A percentile compares a stretch with the other conserved stretches of the same genome.
Conservation (phyloP, 2,797 vertebrate species). For the Epinephelus malabaricus region DNA sequence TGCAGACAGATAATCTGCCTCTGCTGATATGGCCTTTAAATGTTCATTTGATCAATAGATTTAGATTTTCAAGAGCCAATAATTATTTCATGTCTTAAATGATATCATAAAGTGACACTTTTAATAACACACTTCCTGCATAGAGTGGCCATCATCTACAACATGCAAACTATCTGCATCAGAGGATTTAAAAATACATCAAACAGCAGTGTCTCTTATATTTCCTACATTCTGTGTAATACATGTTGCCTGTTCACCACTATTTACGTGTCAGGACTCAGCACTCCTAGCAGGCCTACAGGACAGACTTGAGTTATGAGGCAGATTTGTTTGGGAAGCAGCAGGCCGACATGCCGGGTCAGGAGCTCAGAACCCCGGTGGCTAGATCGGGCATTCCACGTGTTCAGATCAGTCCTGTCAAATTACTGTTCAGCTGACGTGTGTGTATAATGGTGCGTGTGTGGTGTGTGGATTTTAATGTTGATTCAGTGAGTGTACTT, state of each 20-base stretch:
- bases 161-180: too few species aligned
- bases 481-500: background rate
- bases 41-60: too few species aligned
- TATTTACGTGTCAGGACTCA: conserved; percentile 3
- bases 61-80: too few species aligned
- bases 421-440: background rate
- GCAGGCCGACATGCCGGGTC: conserved; percentile 32
- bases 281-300: conserved; percentile 18
- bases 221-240: conserved; percentile 10
- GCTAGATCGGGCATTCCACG: conserved; percentile 44
- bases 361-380: conserved; percentile 38
- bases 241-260: background rate
- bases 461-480: background rate
- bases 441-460: background rate
- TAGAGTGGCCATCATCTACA: too few species aligned
- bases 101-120: too few species aligned
- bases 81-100: too few species aligned
- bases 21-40: too few species aligned
- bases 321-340: conserved; percentile 36
- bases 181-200: background rate
- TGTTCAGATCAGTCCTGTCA: background rate
- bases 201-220: background rate
- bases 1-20: too few species aligned
- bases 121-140: too few species aligned
- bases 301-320: conserved; percentile 6